Evolutionary conservation across 2,113 vertebrate genomes (phyloP).

Genomic region (Pterocles burchelli): DNA sequence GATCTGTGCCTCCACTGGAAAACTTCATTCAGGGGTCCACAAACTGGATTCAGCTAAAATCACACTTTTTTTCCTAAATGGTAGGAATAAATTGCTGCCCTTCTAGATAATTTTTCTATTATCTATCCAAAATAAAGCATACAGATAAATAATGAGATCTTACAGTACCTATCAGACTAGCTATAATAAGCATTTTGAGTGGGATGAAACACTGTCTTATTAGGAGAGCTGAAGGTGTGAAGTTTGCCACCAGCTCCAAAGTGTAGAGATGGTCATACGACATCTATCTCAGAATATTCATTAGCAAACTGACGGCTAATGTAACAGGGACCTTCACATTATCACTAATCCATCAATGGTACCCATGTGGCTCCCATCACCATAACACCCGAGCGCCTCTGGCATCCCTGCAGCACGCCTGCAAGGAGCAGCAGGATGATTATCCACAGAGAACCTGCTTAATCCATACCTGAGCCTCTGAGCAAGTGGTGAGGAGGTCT

Average conservation of each 20-base stretch:
- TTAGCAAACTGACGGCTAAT: slow-evolving; percentile 23
- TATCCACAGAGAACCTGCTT: not conserved
- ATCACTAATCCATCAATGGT: not conserved
- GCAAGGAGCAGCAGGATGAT: not conserved
- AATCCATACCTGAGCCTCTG: not conserved
- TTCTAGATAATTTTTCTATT: slow-evolving; percentile 19
- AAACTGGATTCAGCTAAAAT: not conserved
- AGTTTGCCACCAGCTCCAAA: slow-evolving; percentile 49
- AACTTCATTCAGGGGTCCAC: not conserved
- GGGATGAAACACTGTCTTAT: slow-evolving; percentile 42
- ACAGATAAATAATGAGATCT: slow-evolving; percentile 33
- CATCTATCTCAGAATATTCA: slow-evolving; percentile 36
- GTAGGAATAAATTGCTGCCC: not conserved
- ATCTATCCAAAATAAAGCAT: slow-evolving; percentile 33
- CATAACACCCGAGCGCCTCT: not conserved
- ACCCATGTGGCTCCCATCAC: not conserved
- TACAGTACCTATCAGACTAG: not conserved
- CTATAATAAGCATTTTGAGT: slow-evolving; percentile 42
- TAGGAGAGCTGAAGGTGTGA: slow-evolving; percentile 49
- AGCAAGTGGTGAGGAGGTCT: not conserved
- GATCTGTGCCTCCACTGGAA: not conserved
- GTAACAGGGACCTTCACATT: not conserved
- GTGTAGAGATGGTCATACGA: slow-evolving; percentile 35
- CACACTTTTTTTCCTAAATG: slow-evolving; percentile 2
- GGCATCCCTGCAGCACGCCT: not conserved